phyloP scores from a whole-genome alignment of 2,888 invertebrate genomes.

The Chloromyia formosa region DNA sequence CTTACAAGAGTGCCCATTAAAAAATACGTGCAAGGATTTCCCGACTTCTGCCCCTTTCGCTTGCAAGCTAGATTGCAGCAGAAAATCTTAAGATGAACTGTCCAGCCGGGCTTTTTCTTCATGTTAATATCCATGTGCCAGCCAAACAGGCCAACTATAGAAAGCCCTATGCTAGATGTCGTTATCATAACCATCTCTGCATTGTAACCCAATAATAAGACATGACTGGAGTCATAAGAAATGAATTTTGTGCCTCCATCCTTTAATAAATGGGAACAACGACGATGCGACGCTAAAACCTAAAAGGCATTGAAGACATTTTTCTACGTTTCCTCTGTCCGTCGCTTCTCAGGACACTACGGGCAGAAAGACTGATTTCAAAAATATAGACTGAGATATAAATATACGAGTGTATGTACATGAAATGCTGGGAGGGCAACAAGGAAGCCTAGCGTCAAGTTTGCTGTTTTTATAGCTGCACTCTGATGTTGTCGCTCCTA shows the following conservation, averaged over 20 bases:
- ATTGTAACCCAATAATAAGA: constrained; percentile 41
- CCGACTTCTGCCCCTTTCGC: constrained; percentile 1
- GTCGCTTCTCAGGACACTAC: not conserved
- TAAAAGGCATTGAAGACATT: constrained; percentile 18
- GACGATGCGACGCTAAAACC: constrained; percentile 11
- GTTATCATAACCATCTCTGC: constrained; percentile 25
- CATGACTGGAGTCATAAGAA: constrained; percentile 35
- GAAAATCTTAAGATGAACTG: not conserved
- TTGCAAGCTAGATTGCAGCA: not conserved
- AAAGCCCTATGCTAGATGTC: constrained; percentile 21
- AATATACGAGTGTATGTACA: too few species aligned
- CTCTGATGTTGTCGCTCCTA: constrained; percentile 41
- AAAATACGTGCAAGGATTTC: constrained; percentile 36
- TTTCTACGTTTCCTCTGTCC: constrained; percentile 8
- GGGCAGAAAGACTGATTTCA: not conserved
- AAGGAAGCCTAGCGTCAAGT: constrained; percentile 5
- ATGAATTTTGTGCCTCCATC: constrained; percentile 14
- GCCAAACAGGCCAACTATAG: not conserved
- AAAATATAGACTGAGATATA: too few species aligned
- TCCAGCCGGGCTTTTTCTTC: not conserved
- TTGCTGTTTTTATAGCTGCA: constrained; percentile 42
- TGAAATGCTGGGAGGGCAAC: too few species aligned
- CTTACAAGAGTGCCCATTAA: constrained; percentile 30
- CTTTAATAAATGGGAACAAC: constrained; percentile 3
- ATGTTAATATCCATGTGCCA: constrained; percentile 9